Evolutionary conservation across 2,888 invertebrate genomes (phyloP).

Genomic region (Cheilosia grossa): DNA sequence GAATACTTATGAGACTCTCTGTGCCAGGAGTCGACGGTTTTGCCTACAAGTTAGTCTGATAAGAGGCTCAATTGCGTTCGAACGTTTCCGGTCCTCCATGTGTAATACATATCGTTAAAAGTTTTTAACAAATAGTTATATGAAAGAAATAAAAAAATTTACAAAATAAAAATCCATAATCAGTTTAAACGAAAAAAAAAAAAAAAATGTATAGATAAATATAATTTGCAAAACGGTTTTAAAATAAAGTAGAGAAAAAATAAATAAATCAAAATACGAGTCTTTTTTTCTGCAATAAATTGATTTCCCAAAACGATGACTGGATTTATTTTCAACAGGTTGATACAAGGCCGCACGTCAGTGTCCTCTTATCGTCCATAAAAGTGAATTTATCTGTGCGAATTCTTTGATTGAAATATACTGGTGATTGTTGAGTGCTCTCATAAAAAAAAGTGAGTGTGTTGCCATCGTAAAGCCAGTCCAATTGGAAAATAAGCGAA

Average conservation of each 20-base stretch:
- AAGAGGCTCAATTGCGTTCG: slow-evolving; percentile 75
- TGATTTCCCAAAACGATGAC: slow-evolving; percentile 14
- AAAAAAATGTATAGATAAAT: background rate
- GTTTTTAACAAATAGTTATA: slow-evolving; percentile 31
- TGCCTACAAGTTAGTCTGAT: slow-evolving; percentile 72
- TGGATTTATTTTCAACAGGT: slow-evolving; percentile 47
- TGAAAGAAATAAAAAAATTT: slow-evolving; percentile 19
- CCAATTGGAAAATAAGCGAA: slow-evolving; percentile 23
- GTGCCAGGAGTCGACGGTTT: slow-evolving; percentile 60
- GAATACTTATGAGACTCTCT: slow-evolving; percentile 52
- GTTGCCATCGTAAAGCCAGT: slow-evolving; percentile 3
- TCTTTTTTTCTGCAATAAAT: background rate
- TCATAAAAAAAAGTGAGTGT: slow-evolving; percentile 11
- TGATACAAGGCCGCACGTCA: slow-evolving; percentile 24
- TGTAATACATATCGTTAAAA: slow-evolving; percentile 48
- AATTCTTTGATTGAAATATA: slow-evolving; percentile 46
- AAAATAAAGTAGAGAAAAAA: background rate
- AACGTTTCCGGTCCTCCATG: slow-evolving; percentile 73
- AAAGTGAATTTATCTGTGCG: slow-evolving; percentile 23
- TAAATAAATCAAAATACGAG: background rate
- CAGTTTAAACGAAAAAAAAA: background rate
- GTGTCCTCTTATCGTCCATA: slow-evolving; percentile 30
- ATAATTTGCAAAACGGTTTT: slow-evolving; percentile 10
- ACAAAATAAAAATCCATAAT: slow-evolving; percentile 4
- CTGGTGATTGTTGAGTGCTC: slow-evolving; percentile 16